Evolutionary conservation across 1,140 invertebrate species (phyloP), one percentile per base, ranked within the genome.

Genomic region (Homalodisca vitripennis): DNA sequence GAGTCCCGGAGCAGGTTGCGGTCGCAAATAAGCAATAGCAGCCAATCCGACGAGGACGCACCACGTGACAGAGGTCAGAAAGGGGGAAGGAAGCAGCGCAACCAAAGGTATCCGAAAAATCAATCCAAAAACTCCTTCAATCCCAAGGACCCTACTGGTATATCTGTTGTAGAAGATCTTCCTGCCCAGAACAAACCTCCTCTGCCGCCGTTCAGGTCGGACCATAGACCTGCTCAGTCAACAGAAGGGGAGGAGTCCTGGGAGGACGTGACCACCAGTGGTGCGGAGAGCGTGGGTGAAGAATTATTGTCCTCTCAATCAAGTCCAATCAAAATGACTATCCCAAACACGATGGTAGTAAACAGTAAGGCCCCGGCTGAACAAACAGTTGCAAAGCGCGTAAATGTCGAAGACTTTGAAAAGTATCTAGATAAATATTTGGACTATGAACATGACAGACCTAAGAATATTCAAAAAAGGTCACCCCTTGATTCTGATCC

Each of bases 201-300:
- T 20, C 51, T 68, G 1, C 67, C 67, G 12, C 30, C 67, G 30
- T 68, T 68, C 31, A 57, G 46, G 26, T 1, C 65, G n/a, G 46
- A 57, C n/a, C 17, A 17, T 2, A 32, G 41, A 17, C 27, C 27
- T 10, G 0, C 48, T 3, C 13, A 3, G 12, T 12, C 29, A 34
- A n/a, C 22, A 3, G 57, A 53, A 63, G 72, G 68, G 14, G 72
- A 73, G 26, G 72, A 71, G 32, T 73, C 72, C 3, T 73, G 72
- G 72, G 72, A 73, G 55, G 72, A 73, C 55, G 70, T 73, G 14
- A 71, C 70, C 26, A 73, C 72, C 0, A 73, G 72, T 64, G 72
- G 72, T 6, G 71, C 63, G 12, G 72, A 73, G 26, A 73, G 72
- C 55, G 57, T 69, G 51, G 67, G 60, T 46, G 70, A 71, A 69